phyloP scores from a whole-genome alignment of 1,140 invertebrate species.

The Venturia canescens region DNA sequence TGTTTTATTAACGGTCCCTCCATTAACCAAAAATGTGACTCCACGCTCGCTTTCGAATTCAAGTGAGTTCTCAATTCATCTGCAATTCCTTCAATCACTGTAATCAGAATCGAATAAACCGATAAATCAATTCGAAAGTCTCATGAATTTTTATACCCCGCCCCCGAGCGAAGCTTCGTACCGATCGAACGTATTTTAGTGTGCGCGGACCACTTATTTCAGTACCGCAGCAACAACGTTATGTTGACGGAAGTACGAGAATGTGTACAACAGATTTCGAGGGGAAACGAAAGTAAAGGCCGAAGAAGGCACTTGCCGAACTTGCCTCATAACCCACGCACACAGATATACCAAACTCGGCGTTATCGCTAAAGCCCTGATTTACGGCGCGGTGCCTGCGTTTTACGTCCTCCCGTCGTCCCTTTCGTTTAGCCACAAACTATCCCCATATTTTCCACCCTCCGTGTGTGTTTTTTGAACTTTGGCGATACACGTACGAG shows the following conservation, averaged over 20 bases:
- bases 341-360: constrained; percentile 47
- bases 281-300: constrained; percentile 3
- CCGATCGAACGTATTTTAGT: not conserved
- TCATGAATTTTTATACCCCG: not conserved
- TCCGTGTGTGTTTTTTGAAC: not conserved
- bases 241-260: not conserved
- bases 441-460: constrained; percentile 9
- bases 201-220: too few species aligned
- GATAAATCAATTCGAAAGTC: not conserved
- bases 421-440: not conserved
- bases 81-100: not conserved
- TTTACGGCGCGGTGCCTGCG: constrained; percentile 49
- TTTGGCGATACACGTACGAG: not conserved
- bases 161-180: not conserved
- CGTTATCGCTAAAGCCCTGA: constrained; percentile 56
- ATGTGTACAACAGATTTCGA: not conserved
- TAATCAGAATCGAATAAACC: not conserved
- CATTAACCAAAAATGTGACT: too few species aligned
- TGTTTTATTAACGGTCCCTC: too few species aligned
- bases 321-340: constrained; percentile 55
- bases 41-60: too few species aligned
- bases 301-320: constrained; percentile 46
- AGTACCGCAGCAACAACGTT: not conserved
- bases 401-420: constrained; percentile 37
- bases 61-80: too few species aligned